Evolutionary conservation across 2,797 vertebrate genomes (phyloP).

Genomic region (Enteromius trimaculatus): DNA sequence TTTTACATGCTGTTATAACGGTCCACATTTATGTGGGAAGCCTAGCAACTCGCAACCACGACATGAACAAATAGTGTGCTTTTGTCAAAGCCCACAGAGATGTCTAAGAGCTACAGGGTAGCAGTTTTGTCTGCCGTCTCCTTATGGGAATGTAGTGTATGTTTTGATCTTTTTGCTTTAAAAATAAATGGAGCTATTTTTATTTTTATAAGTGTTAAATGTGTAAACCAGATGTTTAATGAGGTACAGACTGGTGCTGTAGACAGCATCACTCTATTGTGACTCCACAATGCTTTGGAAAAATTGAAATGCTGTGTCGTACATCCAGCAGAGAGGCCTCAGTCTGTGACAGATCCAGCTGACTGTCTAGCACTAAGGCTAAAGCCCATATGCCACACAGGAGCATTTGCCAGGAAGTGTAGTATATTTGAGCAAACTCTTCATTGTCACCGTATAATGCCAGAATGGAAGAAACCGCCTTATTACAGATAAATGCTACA

Average conservation of each 20-base stretch:
- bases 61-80: background rate
- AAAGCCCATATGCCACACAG: background rate
- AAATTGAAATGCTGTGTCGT: constrained; percentile 37
- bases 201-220: constrained; percentile 19
- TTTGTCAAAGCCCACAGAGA: background rate
- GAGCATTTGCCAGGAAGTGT: constrained; percentile 2
- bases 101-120: background rate
- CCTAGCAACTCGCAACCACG: background rate
- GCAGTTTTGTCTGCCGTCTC: background rate
- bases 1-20: background rate
- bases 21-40: background rate
- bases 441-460: background rate
- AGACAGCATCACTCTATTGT: constrained; percentile 26
- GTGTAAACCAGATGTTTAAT: constrained; percentile 33
- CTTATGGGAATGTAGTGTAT: background rate
- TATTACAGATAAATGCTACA: background rate
- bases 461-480: background rate
- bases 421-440: background rate
- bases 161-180: background rate
- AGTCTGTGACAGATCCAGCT: constrained; percentile 31
- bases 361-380: background rate
- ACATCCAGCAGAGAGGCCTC: constrained; percentile 14
- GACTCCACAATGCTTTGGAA: constrained; percentile 27
- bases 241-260: constrained; percentile 10
- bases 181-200: background rate